Base-by-base conservation (phyloP, 2,113 vertebrate genomes). In the Peromyscus polionotus region DNA sequence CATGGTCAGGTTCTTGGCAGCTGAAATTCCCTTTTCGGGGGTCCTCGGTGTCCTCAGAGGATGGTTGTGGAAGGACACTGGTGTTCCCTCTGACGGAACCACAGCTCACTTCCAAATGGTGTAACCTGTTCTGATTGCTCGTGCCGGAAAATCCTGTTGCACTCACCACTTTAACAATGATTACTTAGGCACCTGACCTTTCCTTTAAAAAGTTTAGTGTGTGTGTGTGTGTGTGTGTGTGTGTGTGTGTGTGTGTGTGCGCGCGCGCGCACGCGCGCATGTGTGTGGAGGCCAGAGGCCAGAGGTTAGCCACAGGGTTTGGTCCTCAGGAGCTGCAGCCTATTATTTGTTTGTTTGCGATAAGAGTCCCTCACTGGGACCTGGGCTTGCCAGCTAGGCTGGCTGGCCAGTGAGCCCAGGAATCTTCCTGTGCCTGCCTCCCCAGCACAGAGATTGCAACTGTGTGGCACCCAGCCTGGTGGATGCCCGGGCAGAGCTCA, bases 71-170 rank as follows among this genome's bases (percentile, higher is more conserved):
- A 24, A 51, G 33, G 39, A 42, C 42, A 1, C 17, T 86, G 28
- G 24, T 36, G 3, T 2, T 39, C 2, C 17, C 7, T 5, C 65
- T 36, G 0, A 17, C 45, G 11, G 70, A 57, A 16, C 19, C 12
- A 10, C 28, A 33, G 1, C 20, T 92, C 36, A 7, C 20, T 84
- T 88, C 75, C 33, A 36, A 0, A 63, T 22, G 48, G 0, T 4
- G 7, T 79, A 17, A 22, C 48, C 9, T 22, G 5, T 33, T 39
- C 51, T 3, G 9, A 12, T 31, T 39, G 54, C 42, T 89, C 17
- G 1, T 0, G 2, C 42, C 4, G 5, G 1, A 28, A 33, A 14
- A 28, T 42, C 28, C 57, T 39, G 5, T 3, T 24, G 7, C 11
- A 9, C 20, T 73, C 3, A 3, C 24, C 5, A 1, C 33, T 63